phyloP scores from a whole-genome alignment of 2,888 invertebrate genomes.

The Cephus runcator region DNA sequence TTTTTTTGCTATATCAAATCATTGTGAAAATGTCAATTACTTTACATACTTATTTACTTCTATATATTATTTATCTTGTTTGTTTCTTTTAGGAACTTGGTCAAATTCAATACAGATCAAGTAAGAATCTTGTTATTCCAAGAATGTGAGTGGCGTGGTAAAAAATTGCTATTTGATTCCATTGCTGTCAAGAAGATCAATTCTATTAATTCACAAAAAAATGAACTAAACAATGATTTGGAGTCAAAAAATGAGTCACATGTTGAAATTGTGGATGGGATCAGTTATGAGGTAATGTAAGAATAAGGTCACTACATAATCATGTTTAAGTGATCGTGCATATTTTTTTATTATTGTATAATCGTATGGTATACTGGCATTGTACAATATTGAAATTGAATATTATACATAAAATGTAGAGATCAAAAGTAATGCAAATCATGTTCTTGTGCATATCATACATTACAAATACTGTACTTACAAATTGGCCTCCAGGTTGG shows the following conservation, averaged over 20 bases:
- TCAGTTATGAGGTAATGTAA: constrained; percentile 73
- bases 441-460: too few relatives aligned
- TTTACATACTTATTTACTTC: too few relatives aligned
- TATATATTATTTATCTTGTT: constrained; percentile 7
- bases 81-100: constrained; percentile 66
- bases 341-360: too few relatives aligned
- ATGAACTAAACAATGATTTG: constrained; percentile 21
- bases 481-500: too few relatives aligned
- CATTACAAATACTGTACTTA: too few relatives aligned
- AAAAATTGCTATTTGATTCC: constrained; percentile 87
- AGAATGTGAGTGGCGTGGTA: constrained; percentile 86
- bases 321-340: too few relatives aligned
- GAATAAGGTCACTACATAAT: neutral
- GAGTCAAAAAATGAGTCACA: constrained; percentile 20
- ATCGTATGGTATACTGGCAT: too few relatives aligned
- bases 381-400: too few relatives aligned
- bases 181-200: constrained; percentile 73
- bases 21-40: too few relatives aligned
- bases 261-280: constrained; percentile 73
- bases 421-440: too few relatives aligned
- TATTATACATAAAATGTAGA: too few relatives aligned
- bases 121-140: constrained; percentile 85
- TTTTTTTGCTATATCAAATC: too few relatives aligned
- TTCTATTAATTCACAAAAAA: constrained; percentile 20
- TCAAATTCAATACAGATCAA: constrained; percentile 77